phyloP scores from a whole-genome alignment of 2,113 vertebrate genomes.

The Pygoscelis antarcticus region DNA sequence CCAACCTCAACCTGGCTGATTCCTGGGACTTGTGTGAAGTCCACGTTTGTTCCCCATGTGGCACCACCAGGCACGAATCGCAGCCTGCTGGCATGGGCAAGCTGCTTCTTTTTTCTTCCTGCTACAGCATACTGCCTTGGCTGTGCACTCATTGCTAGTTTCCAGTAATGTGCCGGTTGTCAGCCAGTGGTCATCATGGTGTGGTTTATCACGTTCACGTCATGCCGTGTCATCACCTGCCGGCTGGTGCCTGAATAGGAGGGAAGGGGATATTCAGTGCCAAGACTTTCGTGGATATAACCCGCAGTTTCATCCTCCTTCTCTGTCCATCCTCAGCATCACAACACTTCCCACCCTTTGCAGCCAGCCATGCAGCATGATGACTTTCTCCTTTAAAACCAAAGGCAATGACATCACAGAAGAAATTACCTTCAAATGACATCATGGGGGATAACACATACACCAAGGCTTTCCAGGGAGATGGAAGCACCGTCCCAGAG shows the following conservation, averaged over 20 bases:
- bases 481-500: not conserved
- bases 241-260: not conserved
- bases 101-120: not conserved
- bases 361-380: not conserved
- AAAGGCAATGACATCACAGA: not conserved
- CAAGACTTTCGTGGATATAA: not conserved
- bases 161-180: not conserved
- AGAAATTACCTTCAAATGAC: not conserved
- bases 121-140: not conserved
- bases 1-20: not conserved
- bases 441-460: not conserved
- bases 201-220: not conserved
- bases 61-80: not conserved
- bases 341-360: not conserved
- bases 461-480: not conserved
- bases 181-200: not conserved
- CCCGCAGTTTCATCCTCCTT: not conserved
- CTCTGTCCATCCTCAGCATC: not conserved
- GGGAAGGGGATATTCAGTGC: not conserved
- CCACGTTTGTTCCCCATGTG: not conserved
- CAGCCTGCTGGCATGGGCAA: not conserved
- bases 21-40: not conserved
- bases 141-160: not conserved
- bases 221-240: not conserved
- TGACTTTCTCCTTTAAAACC: not conserved